Percentiles rank a stretch among this genome's conserved stretches.
phyloP scores from a whole-genome alignment of 2,113 vertebrate genomes.

The Gulo gulo region DNA sequence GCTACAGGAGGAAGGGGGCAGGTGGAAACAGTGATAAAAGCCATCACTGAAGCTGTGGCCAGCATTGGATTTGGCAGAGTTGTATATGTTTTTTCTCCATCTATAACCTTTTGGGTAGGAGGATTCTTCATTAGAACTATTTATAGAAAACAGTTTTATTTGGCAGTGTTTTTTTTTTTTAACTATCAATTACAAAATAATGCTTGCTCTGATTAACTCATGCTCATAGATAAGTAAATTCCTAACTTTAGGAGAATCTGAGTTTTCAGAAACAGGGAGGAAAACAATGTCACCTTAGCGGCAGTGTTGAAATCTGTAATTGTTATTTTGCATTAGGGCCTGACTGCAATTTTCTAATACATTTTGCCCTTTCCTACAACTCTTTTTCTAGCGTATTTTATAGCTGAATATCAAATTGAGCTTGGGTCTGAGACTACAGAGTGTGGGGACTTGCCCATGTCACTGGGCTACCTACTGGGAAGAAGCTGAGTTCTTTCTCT shows the following conservation, averaged over 20 bases:
- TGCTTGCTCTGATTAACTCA: slow-evolving; percentile 13
- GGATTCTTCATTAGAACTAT: background rate
- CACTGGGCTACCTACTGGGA: background rate
- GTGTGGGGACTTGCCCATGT: background rate
- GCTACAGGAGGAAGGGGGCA: background rate
- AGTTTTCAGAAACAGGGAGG: slow-evolving; percentile 5
- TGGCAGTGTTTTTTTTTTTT: background rate
- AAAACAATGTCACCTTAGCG: background rate
- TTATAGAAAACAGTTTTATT: background rate
- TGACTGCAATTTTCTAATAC: background rate
- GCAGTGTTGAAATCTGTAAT: background rate
- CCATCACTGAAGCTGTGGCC: background rate
- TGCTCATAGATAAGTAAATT: background rate
- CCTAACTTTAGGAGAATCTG: background rate
- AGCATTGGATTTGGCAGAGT: background rate
- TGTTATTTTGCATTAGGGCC: background rate
- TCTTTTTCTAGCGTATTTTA: background rate
- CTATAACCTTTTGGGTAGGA: background rate
- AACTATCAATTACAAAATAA: background rate
- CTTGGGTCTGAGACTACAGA: background rate
- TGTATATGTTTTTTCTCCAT: background rate
- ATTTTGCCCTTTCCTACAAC: background rate
- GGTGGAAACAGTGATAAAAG: background rate
- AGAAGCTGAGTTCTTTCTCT: background rate
- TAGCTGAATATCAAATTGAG: background rate